phyloP scores from a whole-genome alignment of 2,113 vertebrate species.

The Solea senegalensis region DNA sequence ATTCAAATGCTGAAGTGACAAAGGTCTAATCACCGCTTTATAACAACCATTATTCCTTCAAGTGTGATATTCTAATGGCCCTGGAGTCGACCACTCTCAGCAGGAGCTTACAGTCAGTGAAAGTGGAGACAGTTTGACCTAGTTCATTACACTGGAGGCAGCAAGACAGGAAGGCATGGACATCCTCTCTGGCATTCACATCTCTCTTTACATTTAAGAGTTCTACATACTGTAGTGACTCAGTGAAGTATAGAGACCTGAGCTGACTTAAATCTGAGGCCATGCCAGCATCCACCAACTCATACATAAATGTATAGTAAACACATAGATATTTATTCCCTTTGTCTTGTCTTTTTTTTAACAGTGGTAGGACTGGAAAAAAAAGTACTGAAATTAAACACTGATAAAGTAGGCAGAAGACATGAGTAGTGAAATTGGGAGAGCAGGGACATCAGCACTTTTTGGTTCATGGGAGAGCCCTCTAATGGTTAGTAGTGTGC shows the following conservation, averaged over 20 bases:
- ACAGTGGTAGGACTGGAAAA: neutral
- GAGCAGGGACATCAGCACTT: too few relatives aligned
- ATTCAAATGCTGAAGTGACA: neutral
- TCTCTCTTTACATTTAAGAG: constrained; percentile 51
- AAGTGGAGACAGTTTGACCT: constrained; percentile 69
- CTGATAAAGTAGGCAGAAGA: neutral
- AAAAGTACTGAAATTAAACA: neutral
- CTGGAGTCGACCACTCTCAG: constrained; percentile 37
- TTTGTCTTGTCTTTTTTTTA: neutral
- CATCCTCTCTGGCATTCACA: constrained; percentile 45
- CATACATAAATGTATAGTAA: neutral
- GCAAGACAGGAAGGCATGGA: constrained; percentile 51
- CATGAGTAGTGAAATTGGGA: neutral
- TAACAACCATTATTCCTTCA: constrained; percentile 18
- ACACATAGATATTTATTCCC: neutral
- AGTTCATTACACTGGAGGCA: constrained; percentile 59
- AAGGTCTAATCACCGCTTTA: constrained; percentile 36
- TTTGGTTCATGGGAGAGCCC: constrained; percentile 35
- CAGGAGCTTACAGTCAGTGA: constrained; percentile 51
- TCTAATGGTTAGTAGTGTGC: constrained; percentile 40
- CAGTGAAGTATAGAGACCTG: constrained; percentile 47
- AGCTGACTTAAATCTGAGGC: constrained; percentile 28
- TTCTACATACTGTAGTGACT: constrained; percentile 38
- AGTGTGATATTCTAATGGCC: constrained; percentile 46
- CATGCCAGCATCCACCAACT: neutral